Conservation (phyloP, 2,113 vertebrate genomes). For the Oncorhynchus kisutch region DNA sequence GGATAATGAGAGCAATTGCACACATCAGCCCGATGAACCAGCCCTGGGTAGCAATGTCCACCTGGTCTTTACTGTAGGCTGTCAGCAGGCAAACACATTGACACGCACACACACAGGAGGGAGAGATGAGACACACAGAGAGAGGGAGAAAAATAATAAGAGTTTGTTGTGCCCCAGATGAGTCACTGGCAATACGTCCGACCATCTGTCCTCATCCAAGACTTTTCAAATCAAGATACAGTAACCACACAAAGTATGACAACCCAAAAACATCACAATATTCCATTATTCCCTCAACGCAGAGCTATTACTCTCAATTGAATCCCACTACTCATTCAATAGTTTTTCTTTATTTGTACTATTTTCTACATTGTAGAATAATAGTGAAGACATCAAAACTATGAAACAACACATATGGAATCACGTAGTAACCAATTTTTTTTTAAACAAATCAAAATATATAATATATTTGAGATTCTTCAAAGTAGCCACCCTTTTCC, state of each 20-base stretch:
- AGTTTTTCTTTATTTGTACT: too few relatives aligned
- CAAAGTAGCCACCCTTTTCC: too few relatives aligned
- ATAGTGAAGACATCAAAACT: too few relatives aligned
- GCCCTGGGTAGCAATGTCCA: constrained; percentile 95
- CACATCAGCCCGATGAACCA: constrained; percentile 99
- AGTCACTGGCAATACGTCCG: neutral
- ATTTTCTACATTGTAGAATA: too few relatives aligned
- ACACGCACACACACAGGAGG: constrained; percentile 26
- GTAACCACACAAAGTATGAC: neutral
- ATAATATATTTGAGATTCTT: too few relatives aligned
- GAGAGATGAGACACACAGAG: neutral
- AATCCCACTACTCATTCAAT: too few relatives aligned
- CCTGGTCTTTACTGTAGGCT: constrained; percentile 92
- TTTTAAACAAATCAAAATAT: too few relatives aligned
- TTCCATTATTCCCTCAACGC: neutral
- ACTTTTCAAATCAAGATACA: neutral
- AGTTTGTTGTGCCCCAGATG: neutral
- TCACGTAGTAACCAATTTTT: too few relatives aligned
- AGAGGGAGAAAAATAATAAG: neutral
- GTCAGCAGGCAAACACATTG: constrained; percentile 32
- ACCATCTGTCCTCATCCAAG: constrained; percentile 2
- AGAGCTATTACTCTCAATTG: neutral
- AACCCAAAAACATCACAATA: constrained; percentile 6
- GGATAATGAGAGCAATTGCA: constrained; percentile 92
- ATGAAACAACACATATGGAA: too few relatives aligned